These are phyloP conservation scores for Nesidiocoris tenuis DNA, from an alignment of 2,888 invertebrate species.

Conservation along the genomic window DNA sequence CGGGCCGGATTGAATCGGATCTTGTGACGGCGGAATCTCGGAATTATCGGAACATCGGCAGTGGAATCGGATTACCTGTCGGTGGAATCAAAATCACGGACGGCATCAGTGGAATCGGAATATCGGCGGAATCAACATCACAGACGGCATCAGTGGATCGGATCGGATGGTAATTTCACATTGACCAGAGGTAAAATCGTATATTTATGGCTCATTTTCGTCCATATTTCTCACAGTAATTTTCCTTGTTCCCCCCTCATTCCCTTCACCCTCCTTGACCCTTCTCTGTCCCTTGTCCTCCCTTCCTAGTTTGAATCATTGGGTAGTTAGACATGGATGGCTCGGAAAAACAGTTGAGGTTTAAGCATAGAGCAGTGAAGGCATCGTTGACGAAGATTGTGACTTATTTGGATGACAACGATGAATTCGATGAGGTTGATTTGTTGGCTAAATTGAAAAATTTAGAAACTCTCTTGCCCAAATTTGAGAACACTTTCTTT, in stretches of 20 bases:
- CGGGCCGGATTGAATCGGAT: too few relatives aligned
- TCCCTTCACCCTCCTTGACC: too few relatives aligned
- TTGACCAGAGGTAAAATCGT: background rate
- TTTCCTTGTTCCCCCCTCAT: too few relatives aligned
- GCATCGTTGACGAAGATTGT: background rate
- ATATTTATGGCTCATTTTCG: background rate
- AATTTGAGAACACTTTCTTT: background rate
- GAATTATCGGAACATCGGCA: too few relatives aligned
- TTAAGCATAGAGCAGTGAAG: background rate
- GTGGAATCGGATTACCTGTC: too few relatives aligned
- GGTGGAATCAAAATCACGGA: too few relatives aligned
- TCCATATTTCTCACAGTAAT: too few relatives aligned
- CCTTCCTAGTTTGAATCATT: background rate
- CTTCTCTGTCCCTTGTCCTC: background rate
- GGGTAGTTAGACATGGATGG: background rate
- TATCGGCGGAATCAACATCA: too few relatives aligned
- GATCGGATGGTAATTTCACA: background rate
- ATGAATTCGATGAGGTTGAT: background rate
- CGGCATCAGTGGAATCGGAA: too few relatives aligned
- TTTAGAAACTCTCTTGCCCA: background rate
- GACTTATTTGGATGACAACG: background rate
- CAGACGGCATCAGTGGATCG: too few relatives aligned
- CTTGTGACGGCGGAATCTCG: too few relatives aligned
- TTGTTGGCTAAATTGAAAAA: background rate
- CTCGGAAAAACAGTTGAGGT: background rate